Conservation (phyloP, 2,113 vertebrate genomes). For the Malurus alboscapulatus region DNA sequence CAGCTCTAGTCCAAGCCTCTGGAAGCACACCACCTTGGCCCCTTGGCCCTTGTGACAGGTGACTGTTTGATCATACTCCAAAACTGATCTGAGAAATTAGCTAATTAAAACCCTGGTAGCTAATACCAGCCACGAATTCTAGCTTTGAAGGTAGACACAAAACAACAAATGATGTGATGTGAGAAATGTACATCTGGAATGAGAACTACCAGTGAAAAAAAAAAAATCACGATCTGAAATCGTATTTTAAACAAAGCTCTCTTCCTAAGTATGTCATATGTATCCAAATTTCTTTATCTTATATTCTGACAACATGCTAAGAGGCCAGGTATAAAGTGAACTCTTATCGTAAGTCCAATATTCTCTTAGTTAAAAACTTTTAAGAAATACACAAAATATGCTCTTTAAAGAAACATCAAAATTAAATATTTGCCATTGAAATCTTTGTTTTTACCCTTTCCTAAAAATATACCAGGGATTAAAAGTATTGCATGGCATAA, state of each 20-base stretch:
- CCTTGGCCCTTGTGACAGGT: background rate
- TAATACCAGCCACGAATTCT: background rate
- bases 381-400: background rate
- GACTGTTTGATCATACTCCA: background rate
- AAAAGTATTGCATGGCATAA: background rate
- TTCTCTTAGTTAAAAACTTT: background rate
- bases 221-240: rapidly evolving
- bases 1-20: background rate
- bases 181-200: background rate
- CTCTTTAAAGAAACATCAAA: background rate
- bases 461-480: background rate
- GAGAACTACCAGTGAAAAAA: background rate
- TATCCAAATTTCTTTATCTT: background rate
- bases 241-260: background rate
- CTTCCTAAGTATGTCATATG: background rate
- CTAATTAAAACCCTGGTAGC: background rate
- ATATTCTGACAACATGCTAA: background rate
- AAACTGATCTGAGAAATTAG: background rate
- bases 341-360: background rate
- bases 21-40: background rate
- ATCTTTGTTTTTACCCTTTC: background rate
- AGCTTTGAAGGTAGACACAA: background rate
- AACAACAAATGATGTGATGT: background rate
- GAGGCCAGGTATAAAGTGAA: background rate
- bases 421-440: background rate